Conservation (phyloP, 2,797 vertebrate species). For the Natrix natrix region DNA sequence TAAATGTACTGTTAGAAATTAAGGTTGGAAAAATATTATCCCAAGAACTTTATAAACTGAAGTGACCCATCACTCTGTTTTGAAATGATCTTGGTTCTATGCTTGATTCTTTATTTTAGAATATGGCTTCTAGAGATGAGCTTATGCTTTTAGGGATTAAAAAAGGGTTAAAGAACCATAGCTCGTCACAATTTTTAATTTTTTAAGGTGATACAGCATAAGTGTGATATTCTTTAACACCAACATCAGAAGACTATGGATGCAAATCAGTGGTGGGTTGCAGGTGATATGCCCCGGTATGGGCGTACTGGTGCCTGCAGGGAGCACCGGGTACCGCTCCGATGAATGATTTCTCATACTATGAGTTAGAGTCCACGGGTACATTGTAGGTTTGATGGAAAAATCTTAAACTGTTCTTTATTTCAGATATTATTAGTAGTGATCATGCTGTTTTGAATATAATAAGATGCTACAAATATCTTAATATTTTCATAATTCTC, state of each 20-base stretch:
- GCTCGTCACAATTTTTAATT: background rate
- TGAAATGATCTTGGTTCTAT: background rate
- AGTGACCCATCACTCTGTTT: background rate
- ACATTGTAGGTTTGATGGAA: background rate
- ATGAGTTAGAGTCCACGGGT: background rate
- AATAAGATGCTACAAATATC: background rate
- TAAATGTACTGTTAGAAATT: background rate
- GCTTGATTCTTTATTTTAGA: background rate
- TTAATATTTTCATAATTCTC: background rate
- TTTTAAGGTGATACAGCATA: background rate
- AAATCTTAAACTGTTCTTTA: background rate
- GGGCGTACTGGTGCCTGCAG: too few species aligned
- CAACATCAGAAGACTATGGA: background rate
- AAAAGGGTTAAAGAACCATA: background rate
- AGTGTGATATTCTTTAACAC: background rate
- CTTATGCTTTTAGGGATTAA: background rate
- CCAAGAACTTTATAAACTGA: background rate
- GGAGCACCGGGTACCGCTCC: too few species aligned
- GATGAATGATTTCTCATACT: background rate
- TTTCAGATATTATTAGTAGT: conserved; percentile 1
- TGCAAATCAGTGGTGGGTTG: background rate
- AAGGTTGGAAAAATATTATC: background rate
- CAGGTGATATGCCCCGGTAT: too few species aligned
- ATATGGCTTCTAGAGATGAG: background rate
- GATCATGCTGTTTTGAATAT: rapidly evolving